A percentile compares a stretch with the other conserved stretches of the same genome.
Conservation (phyloP, 2,797 vertebrate genomes). For the Lagodon rhomboides region DNA sequence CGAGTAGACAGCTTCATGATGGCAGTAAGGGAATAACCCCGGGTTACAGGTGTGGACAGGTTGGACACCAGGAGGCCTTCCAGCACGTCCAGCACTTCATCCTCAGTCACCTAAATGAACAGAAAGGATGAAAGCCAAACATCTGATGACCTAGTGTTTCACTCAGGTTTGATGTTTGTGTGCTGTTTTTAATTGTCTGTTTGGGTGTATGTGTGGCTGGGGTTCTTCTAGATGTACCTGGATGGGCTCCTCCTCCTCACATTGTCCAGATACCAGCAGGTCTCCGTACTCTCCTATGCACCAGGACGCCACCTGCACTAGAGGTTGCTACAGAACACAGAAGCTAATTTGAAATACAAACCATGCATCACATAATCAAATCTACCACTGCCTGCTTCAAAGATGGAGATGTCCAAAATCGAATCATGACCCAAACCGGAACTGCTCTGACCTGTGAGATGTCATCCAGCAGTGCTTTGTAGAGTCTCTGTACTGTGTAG, state of each 20-base stretch:
- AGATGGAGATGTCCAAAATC: neutral
- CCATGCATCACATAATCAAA: constrained; percentile 5
- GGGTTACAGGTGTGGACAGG: constrained; percentile 95
- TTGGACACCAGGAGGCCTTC: constrained; percentile 97
- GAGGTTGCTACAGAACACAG: constrained; percentile 89
- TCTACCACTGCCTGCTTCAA: neutral
- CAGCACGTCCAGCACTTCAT: constrained; percentile 98
- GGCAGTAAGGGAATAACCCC: constrained; percentile 96
- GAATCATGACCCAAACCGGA: constrained; percentile 17
- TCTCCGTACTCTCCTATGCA: constrained; percentile 99
- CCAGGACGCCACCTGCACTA: constrained; percentile 99
- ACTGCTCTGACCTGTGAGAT: constrained; percentile 92
- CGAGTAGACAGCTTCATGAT: constrained; percentile 99
- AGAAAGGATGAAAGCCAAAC: constrained; percentile 5
- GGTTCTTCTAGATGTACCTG: constrained; percentile 86
- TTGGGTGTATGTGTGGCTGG: neutral
- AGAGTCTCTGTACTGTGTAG: constrained; percentile 98
- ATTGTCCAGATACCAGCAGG: constrained; percentile 96
- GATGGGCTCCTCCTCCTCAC: constrained; percentile 98
- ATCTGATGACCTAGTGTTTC: neutral
- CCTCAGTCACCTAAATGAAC: constrained; percentile 92
- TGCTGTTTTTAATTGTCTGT: neutral
- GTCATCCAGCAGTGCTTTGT: constrained; percentile 98
- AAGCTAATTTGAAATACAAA: constrained; percentile 21
- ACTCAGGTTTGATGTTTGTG: constrained; percentile 8